Conservation (phyloP, 2,113 vertebrate genomes). For the Chaetodon trifascialis region DNA sequence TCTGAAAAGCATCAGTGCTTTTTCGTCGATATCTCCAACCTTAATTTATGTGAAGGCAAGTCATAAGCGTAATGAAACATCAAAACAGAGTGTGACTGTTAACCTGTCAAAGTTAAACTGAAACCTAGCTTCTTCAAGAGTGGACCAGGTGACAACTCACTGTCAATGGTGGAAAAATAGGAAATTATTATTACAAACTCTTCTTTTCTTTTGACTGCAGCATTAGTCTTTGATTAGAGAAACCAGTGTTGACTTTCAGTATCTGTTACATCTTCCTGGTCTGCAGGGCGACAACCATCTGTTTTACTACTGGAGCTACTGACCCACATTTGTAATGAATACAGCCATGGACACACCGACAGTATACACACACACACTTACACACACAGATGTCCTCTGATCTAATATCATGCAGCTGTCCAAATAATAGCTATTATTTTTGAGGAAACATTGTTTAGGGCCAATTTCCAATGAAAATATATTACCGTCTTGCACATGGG, state of each 20-base stretch:
- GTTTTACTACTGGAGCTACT: slow-evolving; percentile 54
- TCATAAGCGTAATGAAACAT: not conserved
- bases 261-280: slow-evolving; percentile 48
- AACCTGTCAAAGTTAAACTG: not conserved
- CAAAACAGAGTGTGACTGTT: not conserved
- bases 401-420: slow-evolving; percentile 55
- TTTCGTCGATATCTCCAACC: slow-evolving; percentile 3
- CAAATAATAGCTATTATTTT: slow-evolving; percentile 56
- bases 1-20: not conserved
- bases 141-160: not conserved
- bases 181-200: not conserved
- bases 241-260: slow-evolving; percentile 18
- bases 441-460: slow-evolving; percentile 49
- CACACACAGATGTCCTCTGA: slow-evolving; percentile 30
- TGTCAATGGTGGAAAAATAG: not conserved
- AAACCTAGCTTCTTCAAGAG: not conserved
- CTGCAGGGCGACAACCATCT: slow-evolving; percentile 42
- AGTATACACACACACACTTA: slow-evolving; percentile 1
- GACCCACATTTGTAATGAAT: slow-evolving; percentile 51
- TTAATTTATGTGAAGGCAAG: not conserved
- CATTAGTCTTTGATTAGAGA: slow-evolving; percentile 17
- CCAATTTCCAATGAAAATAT: slow-evolving; percentile 55
- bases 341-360: slow-evolving; percentile 35
- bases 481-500: slow-evolving; percentile 28
- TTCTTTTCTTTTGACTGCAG: not conserved